Percentiles rank a stretch among this genome's conserved stretches.
phyloP scores from a whole-genome alignment of 2,888 invertebrate genomes.

The Drosophila demipolita region DNA sequence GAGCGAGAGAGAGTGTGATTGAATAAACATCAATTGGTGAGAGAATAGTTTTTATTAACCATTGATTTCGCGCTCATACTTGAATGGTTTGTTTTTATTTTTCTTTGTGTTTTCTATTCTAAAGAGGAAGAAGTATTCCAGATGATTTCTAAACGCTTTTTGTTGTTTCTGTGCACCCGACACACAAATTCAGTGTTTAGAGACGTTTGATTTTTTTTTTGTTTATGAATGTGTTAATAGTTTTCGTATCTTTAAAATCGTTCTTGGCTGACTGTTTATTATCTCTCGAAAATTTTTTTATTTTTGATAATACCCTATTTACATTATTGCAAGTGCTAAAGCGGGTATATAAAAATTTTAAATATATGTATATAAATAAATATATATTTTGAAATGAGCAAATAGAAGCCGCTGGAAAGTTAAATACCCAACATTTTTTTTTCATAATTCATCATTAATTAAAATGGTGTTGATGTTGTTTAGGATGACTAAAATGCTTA shows the following conservation, averaged over 20 bases:
- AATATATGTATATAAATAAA: not conserved
- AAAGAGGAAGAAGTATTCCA: slow-evolving; percentile 32
- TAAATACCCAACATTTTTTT: not conserved
- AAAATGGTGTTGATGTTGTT: not conserved
- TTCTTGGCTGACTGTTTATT: slow-evolving; percentile 19
- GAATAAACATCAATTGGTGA: slow-evolving; percentile 57
- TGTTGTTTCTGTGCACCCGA: slow-evolving; percentile 7
- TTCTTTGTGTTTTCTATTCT: slow-evolving; percentile 33
- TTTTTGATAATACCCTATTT: slow-evolving; percentile 21
- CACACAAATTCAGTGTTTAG: not conserved
- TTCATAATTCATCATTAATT: not conserved
- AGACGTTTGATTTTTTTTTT: not conserved
- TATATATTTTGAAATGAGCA: not conserved
- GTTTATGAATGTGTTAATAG: not conserved
- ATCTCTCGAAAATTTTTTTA: slow-evolving; percentile 14
- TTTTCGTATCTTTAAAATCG: slow-evolving; percentile 19
- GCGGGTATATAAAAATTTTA: not conserved
- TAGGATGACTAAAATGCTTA: not conserved
- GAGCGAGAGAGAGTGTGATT: slow-evolving; percentile 5
- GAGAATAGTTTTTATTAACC: slow-evolving; percentile 49
- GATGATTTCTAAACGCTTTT: slow-evolving; percentile 26
- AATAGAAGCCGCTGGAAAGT: not conserved
- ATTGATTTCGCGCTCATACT: slow-evolving; percentile 23
- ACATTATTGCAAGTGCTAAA: not conserved
- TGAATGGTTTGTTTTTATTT: slow-evolving; percentile 27